phyloP scores from a whole-genome alignment of 2,113 vertebrate species.

The Antennarius striatus region DNA sequence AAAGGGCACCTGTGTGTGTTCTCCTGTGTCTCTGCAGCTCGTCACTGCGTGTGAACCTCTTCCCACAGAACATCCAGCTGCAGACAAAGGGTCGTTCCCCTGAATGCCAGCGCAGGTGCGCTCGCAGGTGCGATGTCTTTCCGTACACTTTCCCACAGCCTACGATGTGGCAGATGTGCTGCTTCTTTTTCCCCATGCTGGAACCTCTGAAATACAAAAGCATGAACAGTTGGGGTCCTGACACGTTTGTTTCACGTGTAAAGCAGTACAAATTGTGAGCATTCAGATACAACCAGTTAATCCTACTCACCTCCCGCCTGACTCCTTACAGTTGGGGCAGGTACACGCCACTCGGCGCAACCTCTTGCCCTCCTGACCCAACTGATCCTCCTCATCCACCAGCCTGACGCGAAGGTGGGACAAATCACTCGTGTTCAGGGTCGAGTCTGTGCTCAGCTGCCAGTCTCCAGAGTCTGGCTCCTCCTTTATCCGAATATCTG shows the following conservation, averaged over 20 bases:
- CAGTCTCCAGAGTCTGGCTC: constrained; percentile 97
- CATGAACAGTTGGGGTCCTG: neutral
- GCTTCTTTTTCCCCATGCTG: constrained; percentile 96
- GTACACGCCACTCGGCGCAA: constrained; percentile 96
- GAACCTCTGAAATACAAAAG: constrained; percentile 84
- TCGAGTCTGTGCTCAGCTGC: constrained; percentile 95
- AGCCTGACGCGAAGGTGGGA: constrained; percentile 93
- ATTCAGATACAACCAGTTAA: neutral
- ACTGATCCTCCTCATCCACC: constrained; percentile 94
- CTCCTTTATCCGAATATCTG: constrained; percentile 98
- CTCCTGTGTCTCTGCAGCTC: constrained; percentile 97
- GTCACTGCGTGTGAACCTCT: constrained; percentile 98
- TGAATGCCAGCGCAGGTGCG: constrained; percentile 98
- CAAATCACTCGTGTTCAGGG: constrained; percentile 94
- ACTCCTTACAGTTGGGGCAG: constrained; percentile 99
- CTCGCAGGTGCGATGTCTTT: constrained; percentile 97
- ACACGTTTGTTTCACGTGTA: neutral
- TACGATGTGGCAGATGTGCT: constrained; percentile 97
- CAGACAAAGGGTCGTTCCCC: constrained; percentile 98
- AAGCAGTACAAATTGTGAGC: neutral
- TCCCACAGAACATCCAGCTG: constrained; percentile 99
- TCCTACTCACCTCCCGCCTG: constrained; percentile 89
- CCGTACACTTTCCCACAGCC: constrained; percentile 99
- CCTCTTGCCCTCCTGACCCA: constrained; percentile 94
- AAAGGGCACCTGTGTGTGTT: constrained; percentile 92